These are phyloP conservation scores for Chaetogeoica ovagalla DNA, from an alignment of 2,888 invertebrate genomes.

Conservation along the genomic window DNA sequence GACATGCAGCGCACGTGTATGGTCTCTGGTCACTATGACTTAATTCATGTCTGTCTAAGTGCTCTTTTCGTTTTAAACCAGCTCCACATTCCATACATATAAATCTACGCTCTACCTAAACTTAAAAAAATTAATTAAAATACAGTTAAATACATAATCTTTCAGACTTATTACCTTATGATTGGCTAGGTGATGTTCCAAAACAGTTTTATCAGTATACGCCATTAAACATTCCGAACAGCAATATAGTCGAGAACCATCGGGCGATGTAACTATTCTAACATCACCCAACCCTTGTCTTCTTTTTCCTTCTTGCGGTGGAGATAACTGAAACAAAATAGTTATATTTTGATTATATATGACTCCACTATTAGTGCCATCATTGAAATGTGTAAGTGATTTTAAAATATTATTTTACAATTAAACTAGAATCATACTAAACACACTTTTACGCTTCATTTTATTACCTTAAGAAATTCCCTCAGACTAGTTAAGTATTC, in stretches of 20 bases:
- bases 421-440: no score
- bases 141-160: conserved; percentile 48
- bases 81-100: conserved; percentile 63
- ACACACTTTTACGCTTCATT: neutral
- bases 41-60: conserved; percentile 62
- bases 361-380: neutral
- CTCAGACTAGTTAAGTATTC: conserved; percentile 57
- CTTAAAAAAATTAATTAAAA: conserved; percentile 33
- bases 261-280: conserved; percentile 58
- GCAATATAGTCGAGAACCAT: conserved; percentile 61
- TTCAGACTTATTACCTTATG: conserved; percentile 56
- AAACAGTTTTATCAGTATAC: conserved; percentile 60
- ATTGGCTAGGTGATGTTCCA: conserved; percentile 60
- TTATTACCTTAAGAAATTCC: conserved; percentile 57
- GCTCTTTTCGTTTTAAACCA: conserved; percentile 63
- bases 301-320: conserved; percentile 56
- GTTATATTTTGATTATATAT: neutral
- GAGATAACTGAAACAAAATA: conserved; percentile 55
- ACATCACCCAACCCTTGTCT: conserved; percentile 57
- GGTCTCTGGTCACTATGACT: conserved; percentile 62
- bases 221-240: conserved; percentile 62
- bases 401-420: neutral
- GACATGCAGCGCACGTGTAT: conserved; percentile 57
- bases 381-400: neutral
- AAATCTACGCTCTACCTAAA: conserved; percentile 61